These are phyloP conservation scores for Microtus ochrogaster DNA, from an alignment of 2,113 vertebrate genomes.

Conservation along the genomic window DNA sequence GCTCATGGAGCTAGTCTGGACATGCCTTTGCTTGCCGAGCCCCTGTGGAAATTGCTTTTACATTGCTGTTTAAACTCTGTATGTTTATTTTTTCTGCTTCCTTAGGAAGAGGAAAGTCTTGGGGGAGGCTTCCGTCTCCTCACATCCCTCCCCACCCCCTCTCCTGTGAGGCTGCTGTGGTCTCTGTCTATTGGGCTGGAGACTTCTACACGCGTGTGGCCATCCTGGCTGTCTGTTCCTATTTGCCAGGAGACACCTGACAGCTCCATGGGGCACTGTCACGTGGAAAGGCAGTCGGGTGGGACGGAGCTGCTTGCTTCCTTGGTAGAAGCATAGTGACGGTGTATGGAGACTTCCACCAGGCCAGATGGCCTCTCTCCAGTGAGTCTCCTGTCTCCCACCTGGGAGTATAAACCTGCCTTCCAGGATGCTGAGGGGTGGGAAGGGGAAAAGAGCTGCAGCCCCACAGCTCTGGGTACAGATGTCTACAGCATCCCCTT, in stretches of 20 bases:
- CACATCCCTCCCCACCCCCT: background rate
- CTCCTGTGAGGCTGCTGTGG: background rate
- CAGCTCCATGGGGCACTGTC: background rate
- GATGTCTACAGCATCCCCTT: background rate
- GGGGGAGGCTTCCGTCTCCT: background rate
- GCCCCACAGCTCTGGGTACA: background rate
- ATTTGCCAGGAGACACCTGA: background rate
- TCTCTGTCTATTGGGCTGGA: background rate
- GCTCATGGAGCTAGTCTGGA: background rate
- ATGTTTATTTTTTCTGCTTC: background rate
- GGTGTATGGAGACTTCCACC: background rate
- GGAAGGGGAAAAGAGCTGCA: background rate
- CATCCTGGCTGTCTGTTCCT: conserved; percentile 15
- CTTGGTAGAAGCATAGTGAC: background rate
- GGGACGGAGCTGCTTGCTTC: background rate
- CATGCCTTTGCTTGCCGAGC: background rate
- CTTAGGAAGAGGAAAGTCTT: background rate
- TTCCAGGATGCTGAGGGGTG: background rate
- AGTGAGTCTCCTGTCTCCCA: background rate
- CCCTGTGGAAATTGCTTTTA: too few species aligned
- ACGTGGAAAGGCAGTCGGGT: background rate
- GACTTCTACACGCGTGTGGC: background rate
- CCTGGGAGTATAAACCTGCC: background rate
- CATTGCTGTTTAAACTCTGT: background rate
- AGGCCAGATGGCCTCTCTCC: background rate